These are phyloP conservation scores for Drosophila ananassae DNA, from an alignment of 1,140 invertebrate genomes.

Conservation along the genomic window DNA sequence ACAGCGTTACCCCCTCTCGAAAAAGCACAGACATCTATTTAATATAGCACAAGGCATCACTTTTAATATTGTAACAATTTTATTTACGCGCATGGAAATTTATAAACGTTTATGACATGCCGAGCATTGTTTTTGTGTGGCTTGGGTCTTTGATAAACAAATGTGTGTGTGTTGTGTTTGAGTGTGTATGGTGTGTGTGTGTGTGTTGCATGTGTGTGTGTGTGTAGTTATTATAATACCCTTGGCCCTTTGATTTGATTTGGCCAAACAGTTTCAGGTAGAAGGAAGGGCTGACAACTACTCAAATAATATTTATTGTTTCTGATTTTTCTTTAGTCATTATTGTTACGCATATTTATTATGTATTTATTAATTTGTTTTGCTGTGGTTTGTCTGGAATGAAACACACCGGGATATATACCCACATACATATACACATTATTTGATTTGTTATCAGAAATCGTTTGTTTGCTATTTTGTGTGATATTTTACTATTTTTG, in stretches of 20 bases:
- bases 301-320: slow-evolving; percentile 81
- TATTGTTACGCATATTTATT: slow-evolving; percentile 79
- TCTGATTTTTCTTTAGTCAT: slow-evolving; percentile 81
- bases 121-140: slow-evolving; percentile 16
- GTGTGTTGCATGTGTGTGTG: too few relatives aligned
- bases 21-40: slow-evolving; percentile 46
- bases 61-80: slow-evolving; percentile 78
- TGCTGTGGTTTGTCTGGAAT: slow-evolving; percentile 57
- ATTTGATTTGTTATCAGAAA: slow-evolving; percentile 76
- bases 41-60: slow-evolving; percentile 73
- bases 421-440: slow-evolving; percentile 32
- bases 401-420: not conserved
- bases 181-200: too few relatives aligned
- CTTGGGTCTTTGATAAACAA: not conserved
- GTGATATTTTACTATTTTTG: slow-evolving; percentile 15
- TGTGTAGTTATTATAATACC: not conserved
- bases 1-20: not conserved
- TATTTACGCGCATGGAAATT: slow-evolving; percentile 74
- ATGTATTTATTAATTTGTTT: slow-evolving; percentile 82
- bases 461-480: slow-evolving; percentile 17
- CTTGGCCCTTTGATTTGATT: slow-evolving; percentile 26
- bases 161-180: too few relatives aligned
- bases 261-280: not conserved
- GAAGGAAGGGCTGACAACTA: slow-evolving; percentile 31
- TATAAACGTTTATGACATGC: slow-evolving; percentile 79